Conservation (phyloP, 2,888 invertebrate genomes). For the Enchytraeus crypticus region DNA sequence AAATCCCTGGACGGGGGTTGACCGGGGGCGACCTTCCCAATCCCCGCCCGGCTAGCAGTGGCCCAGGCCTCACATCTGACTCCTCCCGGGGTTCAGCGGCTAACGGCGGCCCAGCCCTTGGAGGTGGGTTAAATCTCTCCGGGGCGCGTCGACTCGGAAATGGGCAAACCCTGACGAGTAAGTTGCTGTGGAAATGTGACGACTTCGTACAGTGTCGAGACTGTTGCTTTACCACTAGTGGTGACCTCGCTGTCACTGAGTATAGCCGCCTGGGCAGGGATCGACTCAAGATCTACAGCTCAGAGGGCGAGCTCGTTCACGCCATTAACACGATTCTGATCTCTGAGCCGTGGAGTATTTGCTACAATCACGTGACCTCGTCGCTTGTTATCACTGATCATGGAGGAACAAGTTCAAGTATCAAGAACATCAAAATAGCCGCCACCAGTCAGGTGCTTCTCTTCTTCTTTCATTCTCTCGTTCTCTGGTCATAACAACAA, state of each 20-base stretch:
- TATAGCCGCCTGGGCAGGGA: neutral
- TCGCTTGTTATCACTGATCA: slow-evolving; percentile 12
- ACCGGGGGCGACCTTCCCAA: too few species aligned
- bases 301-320: neutral
- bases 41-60: too few species aligned
- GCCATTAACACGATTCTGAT: neutral
- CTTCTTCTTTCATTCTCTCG: neutral
- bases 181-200: slow-evolving; percentile 4
- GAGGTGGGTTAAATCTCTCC: too few species aligned
- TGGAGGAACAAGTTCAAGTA: neutral
- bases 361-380: neutral
- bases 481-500: too few species aligned
- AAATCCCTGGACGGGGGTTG: too few species aligned
- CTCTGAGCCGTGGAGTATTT: slow-evolving; percentile 5
- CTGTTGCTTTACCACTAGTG: neutral
- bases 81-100: too few species aligned
- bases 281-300: slow-evolving; percentile 4
- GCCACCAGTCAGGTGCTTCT: neutral
- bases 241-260: slow-evolving; percentile 9
- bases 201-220: slow-evolving; percentile 11
- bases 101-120: too few species aligned
- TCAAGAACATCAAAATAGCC: slow-evolving; percentile 4
- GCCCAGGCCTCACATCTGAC: too few species aligned
- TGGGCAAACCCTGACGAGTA: too few species aligned
- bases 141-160: too few species aligned